Evolutionary conservation across 2,113 vertebrate genomes (phyloP).

Genomic region (Hyaena hyaena): DNA sequence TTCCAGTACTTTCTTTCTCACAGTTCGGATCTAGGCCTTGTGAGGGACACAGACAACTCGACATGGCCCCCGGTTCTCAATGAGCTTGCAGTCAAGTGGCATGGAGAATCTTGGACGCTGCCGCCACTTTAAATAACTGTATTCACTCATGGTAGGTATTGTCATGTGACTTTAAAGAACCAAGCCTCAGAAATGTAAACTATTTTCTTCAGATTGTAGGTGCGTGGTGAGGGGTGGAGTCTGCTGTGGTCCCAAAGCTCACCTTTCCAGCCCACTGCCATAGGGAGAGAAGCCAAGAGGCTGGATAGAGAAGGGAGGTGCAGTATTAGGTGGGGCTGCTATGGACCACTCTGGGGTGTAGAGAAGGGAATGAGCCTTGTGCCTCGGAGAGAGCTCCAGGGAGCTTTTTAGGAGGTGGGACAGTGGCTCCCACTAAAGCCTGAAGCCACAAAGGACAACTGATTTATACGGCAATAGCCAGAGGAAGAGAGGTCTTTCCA

Average conservation of each 20-base stretch:
- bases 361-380: neutral
- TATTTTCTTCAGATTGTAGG: neutral
- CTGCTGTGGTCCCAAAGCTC: neutral
- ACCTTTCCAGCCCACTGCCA: neutral
- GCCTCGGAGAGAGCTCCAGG: too few relatives aligned
- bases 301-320: neutral
- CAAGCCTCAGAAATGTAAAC: neutral
- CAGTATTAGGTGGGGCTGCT: accelerated
- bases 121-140: neutral
- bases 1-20: neutral
- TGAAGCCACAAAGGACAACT: neutral
- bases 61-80: neutral
- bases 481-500: neutral
- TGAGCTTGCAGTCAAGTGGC: neutral
- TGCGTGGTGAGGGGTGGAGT: neutral
- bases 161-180: neutral
- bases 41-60: neutral
- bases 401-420: neutral
- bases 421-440: neutral
- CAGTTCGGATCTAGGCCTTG: neutral
- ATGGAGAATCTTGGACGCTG: neutral
- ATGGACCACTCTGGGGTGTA: accelerated
- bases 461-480: neutral
- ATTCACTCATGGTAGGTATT: neutral
- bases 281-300: neutral